Conservation (phyloP, 2,113 vertebrate genomes). For the Pristiophorus japonicus region DNA sequence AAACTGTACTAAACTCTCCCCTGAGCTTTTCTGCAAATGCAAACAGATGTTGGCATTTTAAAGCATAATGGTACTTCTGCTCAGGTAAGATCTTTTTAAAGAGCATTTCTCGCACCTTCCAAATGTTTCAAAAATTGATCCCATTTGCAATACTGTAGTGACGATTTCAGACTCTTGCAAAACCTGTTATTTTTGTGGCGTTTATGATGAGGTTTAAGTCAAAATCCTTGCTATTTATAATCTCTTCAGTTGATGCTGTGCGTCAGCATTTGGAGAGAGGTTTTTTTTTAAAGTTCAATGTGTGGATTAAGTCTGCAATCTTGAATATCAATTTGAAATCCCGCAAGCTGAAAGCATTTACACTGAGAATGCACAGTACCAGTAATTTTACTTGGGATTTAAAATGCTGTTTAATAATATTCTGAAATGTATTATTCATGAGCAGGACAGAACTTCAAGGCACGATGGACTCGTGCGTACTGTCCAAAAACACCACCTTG, state of each 20-base stretch:
- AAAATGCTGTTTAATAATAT: neutral
- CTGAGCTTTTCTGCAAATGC: slow-evolving; percentile 23
- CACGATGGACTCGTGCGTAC: neutral
- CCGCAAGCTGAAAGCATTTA: neutral
- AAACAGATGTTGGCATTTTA: neutral
- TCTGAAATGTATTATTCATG: neutral
- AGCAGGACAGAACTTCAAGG: neutral
- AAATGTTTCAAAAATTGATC: neutral
- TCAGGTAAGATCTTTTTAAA: slow-evolving; percentile 7
- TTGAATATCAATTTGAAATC: neutral
- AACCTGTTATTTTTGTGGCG: neutral
- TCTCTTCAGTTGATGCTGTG: neutral
- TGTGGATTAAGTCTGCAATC: neutral
- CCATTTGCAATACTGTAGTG: neutral
- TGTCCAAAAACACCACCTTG: neutral
- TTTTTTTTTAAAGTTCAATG: neutral
- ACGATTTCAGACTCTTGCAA: neutral
- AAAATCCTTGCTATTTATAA: neutral
- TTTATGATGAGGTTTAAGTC: neutral
- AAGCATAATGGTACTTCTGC: neutral
- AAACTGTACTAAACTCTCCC: neutral
- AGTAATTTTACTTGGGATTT: neutral
- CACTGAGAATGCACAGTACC: neutral
- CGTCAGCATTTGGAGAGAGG: neutral
- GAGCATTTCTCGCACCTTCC: neutral